Conservation (phyloP, 2,888 invertebrate species). For the Rhorus exstirpatorius region DNA sequence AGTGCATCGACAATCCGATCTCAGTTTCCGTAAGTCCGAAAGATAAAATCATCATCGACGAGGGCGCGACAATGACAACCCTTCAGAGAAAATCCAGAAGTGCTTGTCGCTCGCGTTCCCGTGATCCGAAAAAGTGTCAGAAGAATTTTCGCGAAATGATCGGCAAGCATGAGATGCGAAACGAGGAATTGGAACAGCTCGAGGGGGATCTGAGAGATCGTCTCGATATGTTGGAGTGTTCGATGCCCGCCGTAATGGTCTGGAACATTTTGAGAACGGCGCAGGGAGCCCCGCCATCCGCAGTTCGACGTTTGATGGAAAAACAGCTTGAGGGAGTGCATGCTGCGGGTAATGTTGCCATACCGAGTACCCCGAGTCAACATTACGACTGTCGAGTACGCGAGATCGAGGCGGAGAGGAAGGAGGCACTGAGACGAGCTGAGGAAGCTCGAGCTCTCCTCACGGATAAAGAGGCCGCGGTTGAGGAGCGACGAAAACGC, state of each 20-base stretch:
- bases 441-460: slow-evolving; percentile 78
- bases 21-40: neutral
- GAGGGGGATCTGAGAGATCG: slow-evolving; percentile 87
- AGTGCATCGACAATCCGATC: neutral
- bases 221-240: slow-evolving; percentile 88
- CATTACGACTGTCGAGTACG: slow-evolving; percentile 80
- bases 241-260: slow-evolving; percentile 89
- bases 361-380: slow-evolving; percentile 75
- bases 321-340: slow-evolving; percentile 74
- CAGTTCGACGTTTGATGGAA: slow-evolving; percentile 73
- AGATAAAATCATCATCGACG: slow-evolving; percentile 1
- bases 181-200: slow-evolving; percentile 87
- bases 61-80: neutral
- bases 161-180: slow-evolving; percentile 87
- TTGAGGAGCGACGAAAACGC: slow-evolving; percentile 73
- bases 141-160: slow-evolving; percentile 84
- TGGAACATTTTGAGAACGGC: slow-evolving; percentile 88
- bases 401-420: slow-evolving; percentile 79
- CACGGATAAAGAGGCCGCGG: slow-evolving; percentile 70
- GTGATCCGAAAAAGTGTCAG: slow-evolving; percentile 69
- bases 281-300: slow-evolving; percentile 69
- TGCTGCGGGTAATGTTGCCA: slow-evolving; percentile 2
- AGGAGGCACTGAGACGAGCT: slow-evolving; percentile 75
- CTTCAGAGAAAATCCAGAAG: slow-evolving; percentile 37
- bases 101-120: slow-evolving; percentile 42